Evolutionary conservation across 92 coral and sea anemone species (phyloP).

Genomic region (Parazoanthus darwini): DNA sequence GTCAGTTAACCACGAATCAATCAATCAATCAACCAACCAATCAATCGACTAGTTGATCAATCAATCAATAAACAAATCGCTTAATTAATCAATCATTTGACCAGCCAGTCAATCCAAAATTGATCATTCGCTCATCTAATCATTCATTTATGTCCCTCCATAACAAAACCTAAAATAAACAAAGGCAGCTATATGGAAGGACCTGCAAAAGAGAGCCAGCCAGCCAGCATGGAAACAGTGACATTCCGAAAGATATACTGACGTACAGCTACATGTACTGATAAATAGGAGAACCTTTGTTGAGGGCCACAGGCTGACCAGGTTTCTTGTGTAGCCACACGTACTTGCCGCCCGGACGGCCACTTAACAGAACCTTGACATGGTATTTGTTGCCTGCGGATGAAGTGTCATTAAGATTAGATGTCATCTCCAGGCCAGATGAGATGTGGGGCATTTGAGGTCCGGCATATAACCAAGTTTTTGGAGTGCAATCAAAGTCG

Average conservation of each 20-base stretch:
- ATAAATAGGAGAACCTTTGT: slow-evolving; percentile 3
- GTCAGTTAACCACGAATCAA: not conserved
- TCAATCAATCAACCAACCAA: not conserved
- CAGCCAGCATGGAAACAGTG: not conserved
- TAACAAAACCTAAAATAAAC: not conserved
- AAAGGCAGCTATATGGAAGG: not conserved
- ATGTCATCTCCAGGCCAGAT: too few relatives aligned
- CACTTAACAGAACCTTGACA: not conserved
- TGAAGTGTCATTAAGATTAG: not conserved
- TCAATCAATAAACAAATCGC: not conserved
- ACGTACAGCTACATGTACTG: not conserved
- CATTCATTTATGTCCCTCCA: not conserved
- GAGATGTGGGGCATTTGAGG: too few relatives aligned
- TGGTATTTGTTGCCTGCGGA: slow-evolving; percentile 14
- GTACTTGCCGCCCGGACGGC: not conserved
- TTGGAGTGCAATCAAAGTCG: too few relatives aligned
- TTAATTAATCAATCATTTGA: not conserved
- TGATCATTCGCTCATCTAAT: not conserved
- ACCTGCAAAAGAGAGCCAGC: not conserved
- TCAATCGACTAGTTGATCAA: not conserved
- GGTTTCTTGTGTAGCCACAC: slow-evolving; percentile 19
- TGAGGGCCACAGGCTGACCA: not conserved
- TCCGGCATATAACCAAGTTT: too few relatives aligned
- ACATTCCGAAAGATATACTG: not conserved
- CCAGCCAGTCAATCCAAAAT: not conserved